Conservation (phyloP, 2,113 vertebrate genomes). For the Circaetus gallicus region DNA sequence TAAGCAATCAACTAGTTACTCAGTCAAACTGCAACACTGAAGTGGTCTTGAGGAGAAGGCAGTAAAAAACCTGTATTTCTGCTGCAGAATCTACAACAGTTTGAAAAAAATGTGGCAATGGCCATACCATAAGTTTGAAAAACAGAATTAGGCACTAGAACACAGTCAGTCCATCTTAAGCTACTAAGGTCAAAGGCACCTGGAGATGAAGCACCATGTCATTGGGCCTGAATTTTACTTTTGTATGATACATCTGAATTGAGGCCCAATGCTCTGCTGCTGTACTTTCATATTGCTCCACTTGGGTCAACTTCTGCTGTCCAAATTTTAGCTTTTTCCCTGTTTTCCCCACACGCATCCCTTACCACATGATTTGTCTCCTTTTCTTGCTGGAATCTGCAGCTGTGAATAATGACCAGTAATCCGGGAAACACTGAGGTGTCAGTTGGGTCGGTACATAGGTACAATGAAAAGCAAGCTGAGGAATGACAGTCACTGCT, state of each 20-base stretch:
- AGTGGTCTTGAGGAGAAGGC: neutral
- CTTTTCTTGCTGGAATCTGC: neutral
- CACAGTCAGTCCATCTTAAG: neutral
- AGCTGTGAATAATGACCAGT: neutral
- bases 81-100: neutral
- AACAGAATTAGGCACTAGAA: neutral
- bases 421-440: neutral
- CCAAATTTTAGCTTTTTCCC: neutral
- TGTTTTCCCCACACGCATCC: accelerated
- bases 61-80: neutral
- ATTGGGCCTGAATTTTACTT: neutral
- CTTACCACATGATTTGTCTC: neutral
- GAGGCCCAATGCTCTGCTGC: neutral
- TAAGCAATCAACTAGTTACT: neutral
- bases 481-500: neutral
- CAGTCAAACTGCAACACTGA: neutral
- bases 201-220: neutral
- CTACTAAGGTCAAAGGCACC: neutral
- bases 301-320: neutral
- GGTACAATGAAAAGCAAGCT: neutral
- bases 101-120: neutral
- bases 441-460: neutral
- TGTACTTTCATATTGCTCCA: neutral
- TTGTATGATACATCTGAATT: neutral
- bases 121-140: neutral